Conservation (phyloP, 2,888 invertebrate species). For the Calameuta filiformis region DNA sequence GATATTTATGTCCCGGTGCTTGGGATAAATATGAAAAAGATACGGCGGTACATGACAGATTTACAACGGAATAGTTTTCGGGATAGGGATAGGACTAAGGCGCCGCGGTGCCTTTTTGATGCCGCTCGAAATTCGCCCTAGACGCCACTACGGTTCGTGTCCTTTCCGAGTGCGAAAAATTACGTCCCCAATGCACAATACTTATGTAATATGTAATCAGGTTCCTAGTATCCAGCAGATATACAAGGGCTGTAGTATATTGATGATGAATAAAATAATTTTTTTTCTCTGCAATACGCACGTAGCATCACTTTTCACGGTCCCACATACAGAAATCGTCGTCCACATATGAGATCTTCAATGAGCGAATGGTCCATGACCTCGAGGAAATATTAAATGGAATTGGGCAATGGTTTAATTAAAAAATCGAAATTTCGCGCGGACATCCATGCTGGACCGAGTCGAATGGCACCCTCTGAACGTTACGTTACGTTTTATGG, state of each 20-base stretch:
- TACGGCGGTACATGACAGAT: constrained; percentile 27
- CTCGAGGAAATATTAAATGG: not conserved
- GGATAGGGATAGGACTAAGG: constrained; percentile 9
- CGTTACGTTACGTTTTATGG: constrained; percentile 3
- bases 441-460: not conserved
- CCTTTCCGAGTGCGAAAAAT: constrained; percentile 4
- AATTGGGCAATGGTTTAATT: not conserved
- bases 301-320: not conserved
- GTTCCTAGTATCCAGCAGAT: not conserved
- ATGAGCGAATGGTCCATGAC: not conserved
- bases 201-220: not conserved
- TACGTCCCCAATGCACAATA: not conserved
- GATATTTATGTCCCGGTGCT: constrained; percentile 42
- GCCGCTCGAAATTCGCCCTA: not conserved
- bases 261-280: no score
- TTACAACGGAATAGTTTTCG: constrained; percentile 23
- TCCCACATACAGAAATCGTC: not conserved
- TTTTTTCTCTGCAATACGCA: not conserved
- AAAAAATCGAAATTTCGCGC: not conserved
- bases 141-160: not conserved
- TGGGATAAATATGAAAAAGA: constrained; percentile 45
- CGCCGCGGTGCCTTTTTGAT: constrained; percentile 12
- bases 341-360: not conserved
- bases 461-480: not conserved
- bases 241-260: no score